Evolutionary conservation across 2,888 invertebrate species (phyloP).

Genomic region (Leptinotarsa rubiginosa): DNA sequence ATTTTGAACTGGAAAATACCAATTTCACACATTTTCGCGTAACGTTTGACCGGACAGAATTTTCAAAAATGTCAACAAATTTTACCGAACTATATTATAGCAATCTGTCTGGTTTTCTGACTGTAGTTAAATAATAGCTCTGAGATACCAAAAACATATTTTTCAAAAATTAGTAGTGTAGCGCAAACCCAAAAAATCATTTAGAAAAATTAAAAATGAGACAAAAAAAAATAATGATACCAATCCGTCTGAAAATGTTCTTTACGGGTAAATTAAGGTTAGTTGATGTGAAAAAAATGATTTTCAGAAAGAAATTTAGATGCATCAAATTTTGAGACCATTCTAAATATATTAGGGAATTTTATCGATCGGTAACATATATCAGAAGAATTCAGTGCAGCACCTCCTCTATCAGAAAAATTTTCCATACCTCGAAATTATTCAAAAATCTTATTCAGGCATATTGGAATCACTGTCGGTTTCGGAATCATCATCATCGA

Average conservation of each 20-base stretch:
- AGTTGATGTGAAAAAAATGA: background rate
- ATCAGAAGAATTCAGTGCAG: background rate
- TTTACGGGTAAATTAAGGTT: background rate
- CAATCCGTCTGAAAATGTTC: no score
- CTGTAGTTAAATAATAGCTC: no score
- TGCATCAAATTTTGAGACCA: background rate
- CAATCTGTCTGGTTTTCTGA: no score
- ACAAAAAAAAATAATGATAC: no score
- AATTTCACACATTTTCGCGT: no score
- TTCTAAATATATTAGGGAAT: background rate
- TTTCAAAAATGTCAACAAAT: no score
- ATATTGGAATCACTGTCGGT: constrained; percentile 20
- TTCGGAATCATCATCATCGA: constrained; percentile 14
- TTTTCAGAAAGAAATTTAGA: background rate
- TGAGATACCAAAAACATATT: constrained; percentile 15
- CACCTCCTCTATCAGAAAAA: background rate
- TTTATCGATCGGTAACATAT: background rate
- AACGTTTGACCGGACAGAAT: no score
- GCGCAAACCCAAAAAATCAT: no score
- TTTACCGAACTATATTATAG: no score
- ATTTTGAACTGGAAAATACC: no score
- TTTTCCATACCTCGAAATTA: background rate
- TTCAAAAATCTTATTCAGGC: background rate
- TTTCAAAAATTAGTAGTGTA: background rate
- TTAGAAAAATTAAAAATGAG: no score